Conservation (phyloP, 2,888 invertebrate species). For the Drosophila austrosaltans region DNA sequence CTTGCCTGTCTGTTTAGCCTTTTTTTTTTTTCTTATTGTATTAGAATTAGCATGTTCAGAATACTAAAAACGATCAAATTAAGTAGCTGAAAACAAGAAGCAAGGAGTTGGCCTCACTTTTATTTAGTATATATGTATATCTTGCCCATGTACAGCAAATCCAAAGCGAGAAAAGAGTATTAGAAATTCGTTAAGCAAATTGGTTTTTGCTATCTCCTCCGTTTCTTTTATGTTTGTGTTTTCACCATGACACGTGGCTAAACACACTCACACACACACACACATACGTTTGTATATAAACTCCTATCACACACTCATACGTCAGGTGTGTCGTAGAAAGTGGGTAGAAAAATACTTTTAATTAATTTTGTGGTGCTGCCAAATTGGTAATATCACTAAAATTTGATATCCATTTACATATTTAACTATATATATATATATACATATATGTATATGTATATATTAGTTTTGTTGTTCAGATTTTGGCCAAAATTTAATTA, state of each 20-base stretch:
- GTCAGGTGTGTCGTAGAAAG: constrained; percentile 55
- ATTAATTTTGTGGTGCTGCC: constrained; percentile 50
- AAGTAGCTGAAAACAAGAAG: too few relatives aligned
- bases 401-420: constrained; percentile 8
- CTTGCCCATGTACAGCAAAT: too few relatives aligned
- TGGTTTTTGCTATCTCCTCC: constrained; percentile 23
- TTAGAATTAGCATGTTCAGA: too few relatives aligned
- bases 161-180: background rate
- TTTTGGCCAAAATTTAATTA: constrained; percentile 4
- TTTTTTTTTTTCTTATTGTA: too few relatives aligned
- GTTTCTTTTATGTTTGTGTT: constrained; percentile 4
- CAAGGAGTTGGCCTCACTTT: too few relatives aligned
- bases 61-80: too few relatives aligned
- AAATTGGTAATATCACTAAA: constrained; percentile 38
- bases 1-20: too few relatives aligned
- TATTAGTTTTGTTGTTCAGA: background rate
- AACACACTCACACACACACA: constrained; percentile 1
- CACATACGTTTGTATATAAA: background rate
- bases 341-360: constrained; percentile 25
- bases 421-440: background rate
- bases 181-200: constrained; percentile 5
- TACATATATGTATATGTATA: background rate
- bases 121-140: too few relatives aligned
- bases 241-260: constrained; percentile 19
- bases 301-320: constrained; percentile 51